Conservation (phyloP, 2,797 vertebrate species). For the Lacerta agilis region DNA sequence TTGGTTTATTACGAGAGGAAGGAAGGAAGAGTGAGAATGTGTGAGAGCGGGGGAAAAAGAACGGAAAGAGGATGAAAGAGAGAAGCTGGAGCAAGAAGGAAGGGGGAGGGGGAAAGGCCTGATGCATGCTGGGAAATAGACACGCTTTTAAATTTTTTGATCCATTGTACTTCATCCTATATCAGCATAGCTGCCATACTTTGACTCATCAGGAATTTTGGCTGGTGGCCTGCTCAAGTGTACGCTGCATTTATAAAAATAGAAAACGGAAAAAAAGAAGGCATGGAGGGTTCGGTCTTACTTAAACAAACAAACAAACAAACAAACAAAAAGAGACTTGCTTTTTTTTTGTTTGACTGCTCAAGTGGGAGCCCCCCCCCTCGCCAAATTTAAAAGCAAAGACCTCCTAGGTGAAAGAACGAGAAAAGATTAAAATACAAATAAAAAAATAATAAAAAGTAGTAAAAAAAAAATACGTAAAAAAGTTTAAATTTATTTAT, state of each 20-base stretch:
- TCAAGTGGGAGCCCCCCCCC: conserved; percentile 77
- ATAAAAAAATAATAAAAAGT: conserved; percentile 67
- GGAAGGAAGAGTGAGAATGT: conserved; percentile 63
- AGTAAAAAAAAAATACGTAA: conserved; percentile 38
- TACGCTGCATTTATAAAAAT: conserved; percentile 75
- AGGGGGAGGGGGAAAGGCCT: conserved; percentile 78
- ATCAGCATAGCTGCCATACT: conserved; percentile 82
- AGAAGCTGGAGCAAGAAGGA: conserved; percentile 27
- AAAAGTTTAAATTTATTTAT: conserved; percentile 94
- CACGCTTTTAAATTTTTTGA: conserved; percentile 83
- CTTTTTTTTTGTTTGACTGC: conserved; percentile 74
- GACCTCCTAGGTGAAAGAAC: conserved; percentile 81
- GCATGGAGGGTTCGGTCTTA: conserved; percentile 82
- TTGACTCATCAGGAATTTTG: conserved; percentile 80
- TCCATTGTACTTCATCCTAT: conserved; percentile 81
- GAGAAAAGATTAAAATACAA: conserved; percentile 71
- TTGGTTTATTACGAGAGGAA: conserved; percentile 75
- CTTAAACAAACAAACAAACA: conserved; percentile 68
- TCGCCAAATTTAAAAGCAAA: conserved; percentile 81
- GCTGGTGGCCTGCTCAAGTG: conserved; percentile 81
- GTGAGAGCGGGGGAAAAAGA: conserved; percentile 58
- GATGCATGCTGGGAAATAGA: conserved; percentile 86
- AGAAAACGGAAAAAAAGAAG: conserved; percentile 56
- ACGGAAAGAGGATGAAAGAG: conserved; percentile 49
- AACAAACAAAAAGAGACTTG: background rate